phyloP scores from a whole-genome alignment of 2,113 vertebrate species.

The Myxocyprinus asiaticus region DNA sequence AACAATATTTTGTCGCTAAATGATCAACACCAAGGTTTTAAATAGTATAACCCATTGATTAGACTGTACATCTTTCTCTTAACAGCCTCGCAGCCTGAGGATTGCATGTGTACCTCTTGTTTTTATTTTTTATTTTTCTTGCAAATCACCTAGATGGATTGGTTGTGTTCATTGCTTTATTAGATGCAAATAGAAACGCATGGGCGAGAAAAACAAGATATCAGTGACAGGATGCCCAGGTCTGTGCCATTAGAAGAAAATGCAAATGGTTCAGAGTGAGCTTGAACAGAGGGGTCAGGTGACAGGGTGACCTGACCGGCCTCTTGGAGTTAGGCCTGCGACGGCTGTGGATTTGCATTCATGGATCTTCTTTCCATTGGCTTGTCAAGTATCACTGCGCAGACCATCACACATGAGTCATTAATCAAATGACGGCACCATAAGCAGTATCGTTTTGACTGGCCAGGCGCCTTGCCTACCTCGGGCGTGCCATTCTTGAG shows the following conservation, averaged over 20 bases:
- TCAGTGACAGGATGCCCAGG: conserved; percentile 60
- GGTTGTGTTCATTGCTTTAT: conserved; percentile 59
- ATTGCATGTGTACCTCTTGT: not conserved
- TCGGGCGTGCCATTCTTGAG: conserved; percentile 57
- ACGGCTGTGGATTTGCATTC: conserved; percentile 73
- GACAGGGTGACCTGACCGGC: conserved; percentile 65
- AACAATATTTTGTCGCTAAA: too few relatives aligned
- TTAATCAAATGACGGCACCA: conserved; percentile 76
- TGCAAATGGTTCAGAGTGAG: conserved; percentile 71
- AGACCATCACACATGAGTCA: conserved; percentile 68
- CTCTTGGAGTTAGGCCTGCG: conserved; percentile 59
- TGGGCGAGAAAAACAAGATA: conserved; percentile 70
- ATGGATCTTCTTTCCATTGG: conserved; percentile 76
- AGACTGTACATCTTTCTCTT: too few relatives aligned
- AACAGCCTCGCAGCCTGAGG: too few relatives aligned
- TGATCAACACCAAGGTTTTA: too few relatives aligned
- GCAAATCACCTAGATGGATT: conserved; percentile 36
- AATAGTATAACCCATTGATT: too few relatives aligned
- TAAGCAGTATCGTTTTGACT: conserved; percentile 28
- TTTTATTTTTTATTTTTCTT: not conserved
- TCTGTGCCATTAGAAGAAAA: conserved; percentile 66
- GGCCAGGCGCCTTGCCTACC: conserved; percentile 32
- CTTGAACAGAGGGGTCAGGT: conserved; percentile 65
- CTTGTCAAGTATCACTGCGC: conserved; percentile 71
- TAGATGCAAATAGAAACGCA: conserved; percentile 69